Base-by-base conservation (phyloP, 2,888 invertebrate species). In the Drosophila borealis region DNA sequence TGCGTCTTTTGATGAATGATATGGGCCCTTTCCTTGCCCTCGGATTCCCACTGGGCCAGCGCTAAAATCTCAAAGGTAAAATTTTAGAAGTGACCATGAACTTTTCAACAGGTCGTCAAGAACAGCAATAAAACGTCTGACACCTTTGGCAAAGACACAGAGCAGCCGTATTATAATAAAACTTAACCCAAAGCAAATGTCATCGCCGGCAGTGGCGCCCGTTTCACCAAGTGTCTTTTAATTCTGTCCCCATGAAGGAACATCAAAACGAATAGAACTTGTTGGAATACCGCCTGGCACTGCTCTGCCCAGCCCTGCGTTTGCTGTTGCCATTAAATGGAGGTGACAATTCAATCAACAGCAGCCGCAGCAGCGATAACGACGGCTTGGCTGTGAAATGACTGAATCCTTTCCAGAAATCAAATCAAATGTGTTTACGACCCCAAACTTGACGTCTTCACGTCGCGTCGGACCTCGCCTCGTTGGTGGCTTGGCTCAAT, bases 341-440 rank as follows among this genome's bases (percentile, higher is more conserved):
- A 81, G 81, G 85, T 81, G 85, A 89, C 89, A 89, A 89, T 87
- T 89, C 88, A 87, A 84, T 89, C 88, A 89, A 74, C 87, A 29
- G 81, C 76, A 78, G 80, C 73, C 77, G 80, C 71, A 66, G 48
- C 64, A 63, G 68, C 57, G 65, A 60, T 49, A 69, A 73, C 63
- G 62, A 53, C 72, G 21, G 36, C 51, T 45, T 41, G 74, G 37
- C 67, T 60, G 71, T 72, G 70, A 78, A 72, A 69, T 70, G 71
- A 70, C 55, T 60, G 72, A 80, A 84, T 79, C 81, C 86, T 81
- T 88, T 86, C 70, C 72, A 81, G 77, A 87, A 84, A 86, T 86
- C 81, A 81, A 88, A 88, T 88, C 79, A 81, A 84, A 87, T 81
- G 81, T 87, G 80, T 87, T 87, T 86, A 86, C 81, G 89, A 87